A percentile compares a stretch with the other conserved stretches of the same genome.
Conservation (phyloP, 1,140 invertebrate species). For the Drosophila pectinifera region DNA sequence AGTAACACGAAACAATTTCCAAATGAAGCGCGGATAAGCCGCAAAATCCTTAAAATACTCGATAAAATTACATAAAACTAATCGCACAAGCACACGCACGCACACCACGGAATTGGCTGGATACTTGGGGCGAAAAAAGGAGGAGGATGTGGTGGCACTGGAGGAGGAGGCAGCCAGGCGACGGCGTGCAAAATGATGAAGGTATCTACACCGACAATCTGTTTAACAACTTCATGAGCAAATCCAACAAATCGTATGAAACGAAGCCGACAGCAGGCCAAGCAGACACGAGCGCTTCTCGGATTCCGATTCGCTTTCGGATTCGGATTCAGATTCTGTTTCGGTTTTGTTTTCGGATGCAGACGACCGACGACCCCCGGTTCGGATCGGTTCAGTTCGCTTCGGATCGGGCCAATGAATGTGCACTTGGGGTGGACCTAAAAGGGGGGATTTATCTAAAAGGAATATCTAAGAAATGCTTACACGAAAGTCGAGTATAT, state of each 20-base stretch:
- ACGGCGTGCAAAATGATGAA: slow-evolving; percentile 80
- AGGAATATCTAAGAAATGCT: not conserved
- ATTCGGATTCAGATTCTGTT: slow-evolving; percentile 35
- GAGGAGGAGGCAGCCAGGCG: slow-evolving; percentile 13
- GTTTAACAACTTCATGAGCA: slow-evolving; percentile 85
- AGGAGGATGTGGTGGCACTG: slow-evolving; percentile 8
- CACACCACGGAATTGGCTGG: slow-evolving; percentile 46
- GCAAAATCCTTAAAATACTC: slow-evolving; percentile 84
- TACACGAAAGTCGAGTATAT: too few relatives aligned
- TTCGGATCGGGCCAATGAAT: slow-evolving; percentile 48
- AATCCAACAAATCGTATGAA: slow-evolving; percentile 85
- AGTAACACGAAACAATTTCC: slow-evolving; percentile 82
- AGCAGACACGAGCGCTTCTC: slow-evolving; percentile 40
- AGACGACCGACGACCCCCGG: slow-evolving; percentile 39
- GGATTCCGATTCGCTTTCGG: slow-evolving; percentile 31
- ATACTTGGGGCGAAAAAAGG: slow-evolving; percentile 19
- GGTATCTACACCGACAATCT: slow-evolving; percentile 85
- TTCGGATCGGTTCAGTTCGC: slow-evolving; percentile 42
- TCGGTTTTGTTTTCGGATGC: slow-evolving; percentile 29
- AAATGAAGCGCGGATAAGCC: slow-evolving; percentile 84
- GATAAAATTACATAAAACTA: slow-evolving; percentile 85
- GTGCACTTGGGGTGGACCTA: slow-evolving; percentile 27
- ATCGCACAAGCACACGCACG: slow-evolving; percentile 76
- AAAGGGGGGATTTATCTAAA: not conserved
- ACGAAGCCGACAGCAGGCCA: slow-evolving; percentile 57